Evolutionary conservation across 2,888 invertebrate genomes (phyloP), one percentile per base, ranked within the genome.

Genomic region (Rhaphigaster nebulosa): DNA sequence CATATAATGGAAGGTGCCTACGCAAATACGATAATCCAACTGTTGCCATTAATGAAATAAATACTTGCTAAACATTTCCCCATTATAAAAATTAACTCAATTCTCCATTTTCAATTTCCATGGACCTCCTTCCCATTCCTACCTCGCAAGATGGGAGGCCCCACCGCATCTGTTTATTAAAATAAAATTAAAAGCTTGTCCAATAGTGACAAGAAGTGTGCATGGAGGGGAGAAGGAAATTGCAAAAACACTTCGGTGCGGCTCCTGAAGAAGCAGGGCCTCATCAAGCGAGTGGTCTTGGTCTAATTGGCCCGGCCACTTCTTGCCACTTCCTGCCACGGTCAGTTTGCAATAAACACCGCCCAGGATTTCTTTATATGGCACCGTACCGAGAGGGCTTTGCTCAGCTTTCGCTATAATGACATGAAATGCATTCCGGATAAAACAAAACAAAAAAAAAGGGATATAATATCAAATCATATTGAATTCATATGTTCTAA

Each of bases 101-200:
- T 45, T 45, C 45, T 6, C 4, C 10, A 6, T 45, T 45, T 45
- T 45, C 45, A 45, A 45, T 10, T 45, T 45, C 45, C 45, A 10
- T 10, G 10, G 45, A 45, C 45, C 10, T 45, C 45, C 45, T 45
- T 45, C 45, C 45, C 45, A 45, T 45, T 45, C 10, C 45, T n/a
- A 45, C 10, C 45, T 10, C 4, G 10, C 45, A 45, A 6, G 45
- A 45, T 45, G 45, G n/a, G 45, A 45, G 45, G 26, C 38, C 5
- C 34, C 8, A 5, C 3, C 20, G 38, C 20, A 23, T 34, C 1
- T 20, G 20, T 38, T 76, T 20, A 38, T 38, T 76, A 76, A 76
- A 76, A 76, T 38, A 38, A 76, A 76, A 76, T 76, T 76, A 76
- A 76, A 76, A 76, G 70, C 70, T 8, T 76, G 70, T 76, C 38